Evolutionary conservation across 2,113 vertebrate genomes (phyloP).

Genomic region (Fukomys damarensis): DNA sequence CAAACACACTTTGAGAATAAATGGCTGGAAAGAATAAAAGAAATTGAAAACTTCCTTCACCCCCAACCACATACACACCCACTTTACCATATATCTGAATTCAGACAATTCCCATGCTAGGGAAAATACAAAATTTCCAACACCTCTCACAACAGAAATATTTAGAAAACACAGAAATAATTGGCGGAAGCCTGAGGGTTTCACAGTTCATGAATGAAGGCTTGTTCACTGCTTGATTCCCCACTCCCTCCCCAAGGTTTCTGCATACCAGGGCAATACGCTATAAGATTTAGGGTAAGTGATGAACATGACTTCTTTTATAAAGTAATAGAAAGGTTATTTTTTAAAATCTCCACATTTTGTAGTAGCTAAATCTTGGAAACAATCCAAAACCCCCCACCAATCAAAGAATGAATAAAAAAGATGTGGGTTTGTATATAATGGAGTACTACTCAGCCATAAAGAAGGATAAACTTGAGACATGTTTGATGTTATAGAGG

Average conservation of each 20-base stretch:
- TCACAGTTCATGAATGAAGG: not conserved
- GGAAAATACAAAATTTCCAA: slow-evolving; percentile 32
- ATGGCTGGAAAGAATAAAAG: not conserved
- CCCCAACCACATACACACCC: not conserved
- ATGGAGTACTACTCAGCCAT: too few species aligned
- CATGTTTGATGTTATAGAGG: too few species aligned
- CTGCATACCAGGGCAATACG: not conserved
- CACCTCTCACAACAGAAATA: not conserved
- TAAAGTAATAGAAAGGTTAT: not conserved
- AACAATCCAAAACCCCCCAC: too few species aligned
- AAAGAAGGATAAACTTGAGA: too few species aligned
- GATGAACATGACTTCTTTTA: not conserved
- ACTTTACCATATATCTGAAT: not conserved
- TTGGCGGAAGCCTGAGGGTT: not conserved
- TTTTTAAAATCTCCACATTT: too few species aligned
- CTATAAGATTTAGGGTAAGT: not conserved
- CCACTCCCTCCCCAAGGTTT: not conserved
- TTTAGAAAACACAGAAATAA: not conserved
- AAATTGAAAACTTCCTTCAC: not conserved
- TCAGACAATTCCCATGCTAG: not conserved
- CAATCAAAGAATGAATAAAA: too few species aligned
- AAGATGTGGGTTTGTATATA: too few species aligned
- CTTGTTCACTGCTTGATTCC: not conserved
- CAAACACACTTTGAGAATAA: slow-evolving; percentile 41
- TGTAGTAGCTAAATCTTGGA: too few species aligned